phyloP scores from a whole-genome alignment of 2,113 vertebrate genomes.

The Siniperca chuatsi region DNA sequence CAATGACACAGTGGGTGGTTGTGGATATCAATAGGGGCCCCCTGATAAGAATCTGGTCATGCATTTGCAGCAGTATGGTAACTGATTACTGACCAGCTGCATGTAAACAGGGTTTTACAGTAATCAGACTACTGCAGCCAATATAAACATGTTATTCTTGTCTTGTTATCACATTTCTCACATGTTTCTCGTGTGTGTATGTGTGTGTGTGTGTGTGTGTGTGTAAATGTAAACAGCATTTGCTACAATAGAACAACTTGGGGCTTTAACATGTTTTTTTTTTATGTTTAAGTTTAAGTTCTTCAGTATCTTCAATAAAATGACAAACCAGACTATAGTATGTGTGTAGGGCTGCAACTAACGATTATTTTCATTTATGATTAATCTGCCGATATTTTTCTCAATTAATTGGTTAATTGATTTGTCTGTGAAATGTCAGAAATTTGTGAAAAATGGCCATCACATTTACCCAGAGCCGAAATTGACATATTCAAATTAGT shows the following conservation, averaged over 20 bases:
- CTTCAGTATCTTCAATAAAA: not conserved
- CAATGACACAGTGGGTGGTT: too few species aligned
- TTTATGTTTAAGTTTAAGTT: not conserved
- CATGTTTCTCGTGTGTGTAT: not conserved
- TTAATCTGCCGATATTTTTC: not conserved
- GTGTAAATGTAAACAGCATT: not conserved
- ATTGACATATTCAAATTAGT: too few species aligned
- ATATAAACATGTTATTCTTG: not conserved
- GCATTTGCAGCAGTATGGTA: not conserved
- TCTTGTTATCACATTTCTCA: not conserved
- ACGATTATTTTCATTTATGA: not conserved
- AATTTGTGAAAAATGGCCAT: not conserved
- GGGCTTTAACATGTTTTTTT: not conserved
- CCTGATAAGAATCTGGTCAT: not conserved
- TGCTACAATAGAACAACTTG: not conserved
- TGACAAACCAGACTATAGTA: not conserved
- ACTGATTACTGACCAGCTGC: not conserved
- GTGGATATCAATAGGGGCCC: not conserved
- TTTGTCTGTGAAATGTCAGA: not conserved
- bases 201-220: not conserved
- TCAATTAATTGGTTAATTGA: not conserved
- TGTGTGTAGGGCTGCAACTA: not conserved
- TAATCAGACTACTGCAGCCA: not conserved
- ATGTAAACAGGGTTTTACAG: not conserved
- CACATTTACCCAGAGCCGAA: not conserved